These are phyloP conservation scores for Micrastur ruficollis DNA, from an alignment of 2,797 vertebrate genomes.

Conservation along the genomic window DNA sequence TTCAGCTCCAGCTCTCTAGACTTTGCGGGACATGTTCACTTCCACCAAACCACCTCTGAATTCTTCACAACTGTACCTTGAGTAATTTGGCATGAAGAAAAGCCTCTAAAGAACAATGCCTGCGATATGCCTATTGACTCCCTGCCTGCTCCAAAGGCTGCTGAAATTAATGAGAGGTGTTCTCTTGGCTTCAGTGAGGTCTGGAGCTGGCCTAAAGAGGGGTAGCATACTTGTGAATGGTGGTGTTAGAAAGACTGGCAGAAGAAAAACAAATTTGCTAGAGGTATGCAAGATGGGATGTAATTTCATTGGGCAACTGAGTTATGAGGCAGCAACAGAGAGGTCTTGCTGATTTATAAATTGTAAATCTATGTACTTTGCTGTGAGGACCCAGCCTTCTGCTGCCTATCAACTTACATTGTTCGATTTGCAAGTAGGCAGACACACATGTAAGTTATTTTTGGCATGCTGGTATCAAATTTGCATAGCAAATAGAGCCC, in stretches of 20 bases:
- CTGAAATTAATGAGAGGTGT: neutral
- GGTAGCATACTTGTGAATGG: neutral
- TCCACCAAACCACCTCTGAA: neutral
- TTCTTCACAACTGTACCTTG: neutral
- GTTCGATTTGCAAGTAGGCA: conserved; percentile 1
- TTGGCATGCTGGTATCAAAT: neutral
- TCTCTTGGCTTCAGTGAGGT: neutral
- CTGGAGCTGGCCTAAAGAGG: neutral
- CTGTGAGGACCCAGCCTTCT: neutral
- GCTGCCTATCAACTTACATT: neutral
- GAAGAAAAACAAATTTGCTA: neutral
- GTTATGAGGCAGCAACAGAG: neutral
- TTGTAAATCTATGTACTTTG: neutral
- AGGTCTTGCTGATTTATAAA: neutral
- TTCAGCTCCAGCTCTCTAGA: neutral
- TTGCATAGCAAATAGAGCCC: conserved; percentile 20
- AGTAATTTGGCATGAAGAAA: neutral
- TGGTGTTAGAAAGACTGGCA: neutral
- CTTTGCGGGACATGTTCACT: neutral
- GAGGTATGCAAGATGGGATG: neutral
- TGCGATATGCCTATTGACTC: neutral
- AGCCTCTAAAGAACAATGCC: neutral
- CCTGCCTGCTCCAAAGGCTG: neutral
- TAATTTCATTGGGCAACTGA: neutral
- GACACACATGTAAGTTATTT: conserved; percentile 4